Conservation (phyloP, 2,113 vertebrate species). For the Gracilinanus agilis region DNA sequence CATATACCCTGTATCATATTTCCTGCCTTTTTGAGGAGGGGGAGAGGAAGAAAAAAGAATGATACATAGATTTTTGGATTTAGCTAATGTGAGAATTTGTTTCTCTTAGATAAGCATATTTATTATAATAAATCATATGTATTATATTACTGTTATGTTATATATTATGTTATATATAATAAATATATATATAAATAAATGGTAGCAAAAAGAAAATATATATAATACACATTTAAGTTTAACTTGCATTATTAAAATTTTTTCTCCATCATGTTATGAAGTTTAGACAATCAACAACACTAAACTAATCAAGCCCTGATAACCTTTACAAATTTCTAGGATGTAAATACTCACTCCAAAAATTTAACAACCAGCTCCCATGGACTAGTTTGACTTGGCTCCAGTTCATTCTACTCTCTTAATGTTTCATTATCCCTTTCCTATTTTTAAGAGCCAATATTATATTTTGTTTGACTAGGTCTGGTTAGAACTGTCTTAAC, state of each 20-base stretch:
- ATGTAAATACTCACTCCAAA: background rate
- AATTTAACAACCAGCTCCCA: background rate
- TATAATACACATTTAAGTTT: background rate
- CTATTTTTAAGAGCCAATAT: background rate
- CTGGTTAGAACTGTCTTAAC: background rate
- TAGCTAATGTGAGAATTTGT: no score
- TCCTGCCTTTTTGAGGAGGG: no score
- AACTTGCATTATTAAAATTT: background rate
- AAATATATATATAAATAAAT: no score
- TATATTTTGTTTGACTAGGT: background rate
- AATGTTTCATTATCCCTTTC: background rate
- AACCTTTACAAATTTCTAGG: background rate
- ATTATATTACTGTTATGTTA: no score
- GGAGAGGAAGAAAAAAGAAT: no score
- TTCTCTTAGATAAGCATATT: no score
- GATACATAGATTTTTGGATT: no score
- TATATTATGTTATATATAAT: no score
- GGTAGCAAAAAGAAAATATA: no score
- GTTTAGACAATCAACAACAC: background rate
- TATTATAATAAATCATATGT: no score
- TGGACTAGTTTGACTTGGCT: background rate
- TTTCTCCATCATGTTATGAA: background rate
- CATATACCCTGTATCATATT: no score
- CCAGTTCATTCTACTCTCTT: background rate
- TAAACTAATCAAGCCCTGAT: background rate